These are phyloP conservation scores for Henricia sp. DNA, from an alignment of 53 echinoderm and acorn worm species.

Conservation along the genomic window DNA sequence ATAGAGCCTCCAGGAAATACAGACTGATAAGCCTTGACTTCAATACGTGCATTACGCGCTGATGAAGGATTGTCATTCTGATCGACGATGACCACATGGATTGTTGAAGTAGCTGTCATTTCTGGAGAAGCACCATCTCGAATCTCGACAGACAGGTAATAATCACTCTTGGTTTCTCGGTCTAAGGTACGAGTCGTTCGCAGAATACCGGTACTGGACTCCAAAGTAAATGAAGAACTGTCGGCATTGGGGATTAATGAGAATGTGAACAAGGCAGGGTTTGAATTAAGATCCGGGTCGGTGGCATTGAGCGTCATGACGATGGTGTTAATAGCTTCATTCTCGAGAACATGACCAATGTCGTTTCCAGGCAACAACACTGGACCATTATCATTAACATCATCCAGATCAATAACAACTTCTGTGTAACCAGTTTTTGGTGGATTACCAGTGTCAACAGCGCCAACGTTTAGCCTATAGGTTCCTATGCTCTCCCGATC, in stretches of 20 bases:
- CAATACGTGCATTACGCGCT: conserved; percentile 83
- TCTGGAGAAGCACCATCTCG: conserved; percentile 83
- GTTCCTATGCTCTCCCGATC: conserved; percentile 82
- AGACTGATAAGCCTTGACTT: conserved; percentile 87
- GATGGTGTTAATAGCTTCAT: conserved; percentile 66
- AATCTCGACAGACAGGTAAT: conserved; percentile 75
- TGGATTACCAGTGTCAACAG: conserved; percentile 86
- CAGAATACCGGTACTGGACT: conserved; percentile 61
- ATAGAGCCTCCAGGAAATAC: conserved; percentile 82
- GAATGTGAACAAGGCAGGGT: conserved; percentile 77
- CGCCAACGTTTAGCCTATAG: conserved; percentile 80
- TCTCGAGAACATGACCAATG: conserved; percentile 71
- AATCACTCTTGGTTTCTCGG: conserved; percentile 79
- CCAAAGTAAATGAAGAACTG: conserved; percentile 69
- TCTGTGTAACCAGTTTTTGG: conserved; percentile 77
- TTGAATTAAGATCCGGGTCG: conserved; percentile 81
- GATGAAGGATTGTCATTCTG: conserved; percentile 90
- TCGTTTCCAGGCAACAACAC: conserved; percentile 73
- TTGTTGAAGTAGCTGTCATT: conserved; percentile 79
- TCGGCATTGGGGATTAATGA: conserved; percentile 60
- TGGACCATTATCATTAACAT: conserved; percentile 96
- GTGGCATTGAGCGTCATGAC: conserved; percentile 89
- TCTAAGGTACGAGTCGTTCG: conserved; percentile 75
- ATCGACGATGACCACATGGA: conserved; percentile 79
- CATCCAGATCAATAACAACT: conserved; percentile 75